These are phyloP conservation scores for Crambe crambe DNA, from an alignment of 37 sponge, comb jelly and placozoan genomes.

Conservation along the genomic window DNA sequence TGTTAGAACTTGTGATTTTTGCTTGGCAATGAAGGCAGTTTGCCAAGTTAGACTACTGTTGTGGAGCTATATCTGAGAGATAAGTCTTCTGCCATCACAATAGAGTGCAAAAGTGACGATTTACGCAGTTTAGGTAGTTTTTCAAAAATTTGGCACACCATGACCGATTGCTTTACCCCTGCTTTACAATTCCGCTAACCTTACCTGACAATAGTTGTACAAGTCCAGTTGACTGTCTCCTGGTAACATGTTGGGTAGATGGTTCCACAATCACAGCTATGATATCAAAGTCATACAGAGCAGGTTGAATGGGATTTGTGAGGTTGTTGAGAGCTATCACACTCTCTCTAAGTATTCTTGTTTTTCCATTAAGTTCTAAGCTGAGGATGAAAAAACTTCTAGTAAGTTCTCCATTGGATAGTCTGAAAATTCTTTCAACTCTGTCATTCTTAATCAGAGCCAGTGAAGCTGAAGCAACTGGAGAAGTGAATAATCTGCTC, in stretches of 20 bases:
- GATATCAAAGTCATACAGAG: not conserved
- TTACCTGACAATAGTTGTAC: not conserved
- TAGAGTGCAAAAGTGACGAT: no score
- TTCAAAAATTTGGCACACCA: no score
- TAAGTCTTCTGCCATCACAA: no score
- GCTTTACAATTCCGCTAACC: no score
- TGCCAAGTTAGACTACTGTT: slow-evolving; percentile 50
- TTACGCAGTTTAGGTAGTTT: no score
- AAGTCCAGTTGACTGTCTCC: no score
- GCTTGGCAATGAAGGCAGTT: no score
- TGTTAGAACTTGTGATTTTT: no score
- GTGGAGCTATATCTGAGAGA: no score
- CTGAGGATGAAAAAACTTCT: no score
- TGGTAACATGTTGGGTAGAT: not conserved
- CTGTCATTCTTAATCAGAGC: not conserved
- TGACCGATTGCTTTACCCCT: no score
- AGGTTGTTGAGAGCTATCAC: not conserved
- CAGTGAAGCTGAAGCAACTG: not conserved
- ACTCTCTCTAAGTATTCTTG: not conserved
- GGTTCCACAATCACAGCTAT: not conserved
- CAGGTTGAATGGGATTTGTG: not conserved
- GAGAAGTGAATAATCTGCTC: not conserved
- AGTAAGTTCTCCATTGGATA: not conserved
- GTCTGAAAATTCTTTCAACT: not conserved
- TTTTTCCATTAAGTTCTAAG: no score